Evolutionary conservation across 2,888 invertebrate genomes (phyloP).

Genomic region (Tachina fera): DNA sequence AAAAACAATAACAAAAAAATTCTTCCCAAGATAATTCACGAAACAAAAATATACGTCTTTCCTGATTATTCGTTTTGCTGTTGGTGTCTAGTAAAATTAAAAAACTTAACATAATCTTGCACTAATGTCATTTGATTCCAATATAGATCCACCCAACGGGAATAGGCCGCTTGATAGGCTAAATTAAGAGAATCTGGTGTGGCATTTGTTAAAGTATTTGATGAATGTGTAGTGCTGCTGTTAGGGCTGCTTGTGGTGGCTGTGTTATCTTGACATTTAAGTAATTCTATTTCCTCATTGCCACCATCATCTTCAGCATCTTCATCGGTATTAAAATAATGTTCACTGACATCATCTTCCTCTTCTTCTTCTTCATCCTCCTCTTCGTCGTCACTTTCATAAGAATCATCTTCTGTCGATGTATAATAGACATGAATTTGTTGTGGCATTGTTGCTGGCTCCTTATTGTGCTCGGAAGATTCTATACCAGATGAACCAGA

Average conservation of each 20-base stretch:
- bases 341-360: constrained; percentile 58
- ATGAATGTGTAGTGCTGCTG: constrained; percentile 28
- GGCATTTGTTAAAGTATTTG: constrained; percentile 47
- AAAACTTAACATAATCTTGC: constrained; percentile 75
- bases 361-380: constrained; percentile 46
- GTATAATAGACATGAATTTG: constrained; percentile 66
- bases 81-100: constrained; percentile 68
- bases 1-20: constrained; percentile 15
- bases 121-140: constrained; percentile 77
- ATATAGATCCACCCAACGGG: constrained; percentile 76
- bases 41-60: neutral
- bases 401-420: constrained; percentile 65
- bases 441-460: constrained; percentile 47
- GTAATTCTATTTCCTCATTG: constrained; percentile 49
- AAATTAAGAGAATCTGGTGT: constrained; percentile 46
- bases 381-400: constrained; percentile 47
- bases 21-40: neutral
- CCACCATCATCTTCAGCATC: constrained; percentile 43
- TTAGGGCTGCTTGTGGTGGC: neutral
- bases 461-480: constrained; percentile 73
- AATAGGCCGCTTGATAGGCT: constrained; percentile 73
- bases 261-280: constrained; percentile 38
- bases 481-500: constrained; percentile 80
- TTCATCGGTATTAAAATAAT: constrained; percentile 62
- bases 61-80: constrained; percentile 27